Evolutionary conservation across 1,140 invertebrate genomes (phyloP), one percentile per base, ranked within the genome.

Genomic region (Hetaerina americana): DNA sequence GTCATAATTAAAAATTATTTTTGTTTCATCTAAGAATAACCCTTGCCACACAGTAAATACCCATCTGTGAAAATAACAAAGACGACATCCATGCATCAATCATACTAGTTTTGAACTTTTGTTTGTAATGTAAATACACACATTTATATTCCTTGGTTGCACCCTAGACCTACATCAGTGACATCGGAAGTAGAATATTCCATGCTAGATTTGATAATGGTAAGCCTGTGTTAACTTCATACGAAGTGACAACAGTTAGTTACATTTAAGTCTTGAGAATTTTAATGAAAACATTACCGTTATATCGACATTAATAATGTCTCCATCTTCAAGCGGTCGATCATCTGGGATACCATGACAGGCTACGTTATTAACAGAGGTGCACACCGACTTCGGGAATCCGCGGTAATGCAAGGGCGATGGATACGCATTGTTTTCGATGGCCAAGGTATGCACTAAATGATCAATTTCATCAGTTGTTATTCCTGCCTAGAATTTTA

Each of bases 281-380:
- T 69, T 27, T 70, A 73, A 67, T 66, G 24, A 40, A 69, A 71
- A 71, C 26, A 84, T 87, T 84, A 96, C 94, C 66, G 94, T 95
- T 26, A 97, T 85, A 84, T 98, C 95, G 68, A 97, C 87, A 82
- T 95, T 96, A 18, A 97, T 84, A 71, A 96, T 94, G 79, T 98
- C 96, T 26, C 94, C 94, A 83, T 94, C 85, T 73, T 85, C 73
- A 49, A 98, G 80, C 26, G 85, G 85, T 74, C 94, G 84, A 79
- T 89, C 82, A 80, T 97, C 95, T 5, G 96, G 96, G 76, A 98
- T 96, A 26, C 95, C 96, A 85, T 98, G 96, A 77, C 93, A 95
- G 26, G 89, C 92, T 8, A 97, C 90, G 83, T 98, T 96, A 79
- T 98, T 98, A 0, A 98, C 87, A 69, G 95, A 97, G 1, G 95